Percentiles rank a stretch among this genome's conserved stretches.
Conservation (phyloP, 2,797 vertebrate genomes). For the Nannoperca obscura region DNA sequence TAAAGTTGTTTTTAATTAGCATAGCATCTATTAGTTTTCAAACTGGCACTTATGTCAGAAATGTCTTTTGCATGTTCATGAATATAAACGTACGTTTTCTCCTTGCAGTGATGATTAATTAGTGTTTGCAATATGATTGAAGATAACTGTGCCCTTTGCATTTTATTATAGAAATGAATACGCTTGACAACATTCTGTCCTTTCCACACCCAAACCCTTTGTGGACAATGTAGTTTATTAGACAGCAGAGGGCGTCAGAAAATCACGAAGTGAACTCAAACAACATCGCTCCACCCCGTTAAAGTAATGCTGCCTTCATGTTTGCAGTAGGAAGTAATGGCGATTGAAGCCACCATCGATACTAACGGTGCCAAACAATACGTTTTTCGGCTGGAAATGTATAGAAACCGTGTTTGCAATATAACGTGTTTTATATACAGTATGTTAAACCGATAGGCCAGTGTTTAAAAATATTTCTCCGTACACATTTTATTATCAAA, state of each 20-base stretch:
- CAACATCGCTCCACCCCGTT: neutral
- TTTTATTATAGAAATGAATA: neutral
- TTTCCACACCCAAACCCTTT: rapidly evolving
- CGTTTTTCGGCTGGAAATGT: neutral
- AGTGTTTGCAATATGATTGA: neutral
- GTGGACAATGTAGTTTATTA: neutral
- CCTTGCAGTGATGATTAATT: neutral
- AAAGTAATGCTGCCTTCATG: neutral
- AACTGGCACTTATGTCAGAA: neutral
- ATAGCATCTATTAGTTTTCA: neutral
- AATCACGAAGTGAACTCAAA: neutral
- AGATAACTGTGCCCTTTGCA: no score
- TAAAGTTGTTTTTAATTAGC: neutral
- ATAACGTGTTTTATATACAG: neutral
- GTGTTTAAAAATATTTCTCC: neutral
- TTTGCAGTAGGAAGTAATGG: neutral
- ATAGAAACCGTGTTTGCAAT: neutral
- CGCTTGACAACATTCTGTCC: neutral
- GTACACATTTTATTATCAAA: neutral
- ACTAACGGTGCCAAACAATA: neutral
- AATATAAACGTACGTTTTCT: no score
- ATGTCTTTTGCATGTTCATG: neutral
- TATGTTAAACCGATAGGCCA: no score
- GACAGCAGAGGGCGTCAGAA: conserved; percentile 59
- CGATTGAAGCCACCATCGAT: rapidly evolving